Conservation (phyloP, 2,888 invertebrate species). For the Alloplasta piceator region DNA sequence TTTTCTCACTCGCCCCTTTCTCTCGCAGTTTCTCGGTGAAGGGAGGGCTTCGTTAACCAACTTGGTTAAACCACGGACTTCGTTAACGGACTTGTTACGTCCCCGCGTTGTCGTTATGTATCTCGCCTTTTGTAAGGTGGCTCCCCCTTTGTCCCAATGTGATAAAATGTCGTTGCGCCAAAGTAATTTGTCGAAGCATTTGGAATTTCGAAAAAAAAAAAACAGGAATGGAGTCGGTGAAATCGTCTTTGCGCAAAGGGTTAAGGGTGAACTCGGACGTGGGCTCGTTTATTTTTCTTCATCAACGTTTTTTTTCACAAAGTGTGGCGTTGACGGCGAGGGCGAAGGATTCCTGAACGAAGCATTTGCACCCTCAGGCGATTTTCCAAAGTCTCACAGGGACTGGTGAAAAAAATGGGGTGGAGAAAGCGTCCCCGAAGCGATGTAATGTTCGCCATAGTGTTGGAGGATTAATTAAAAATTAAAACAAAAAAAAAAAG, state of each 20-base stretch:
- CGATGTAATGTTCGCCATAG: slow-evolving; percentile 18
- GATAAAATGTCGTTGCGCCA: slow-evolving; percentile 35
- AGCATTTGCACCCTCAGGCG: slow-evolving; percentile 44
- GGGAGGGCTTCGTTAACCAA: slow-evolving; percentile 59
- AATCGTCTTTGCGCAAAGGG: slow-evolving; percentile 12
- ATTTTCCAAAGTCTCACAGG: slow-evolving; percentile 46
- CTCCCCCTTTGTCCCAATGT: slow-evolving; percentile 7
- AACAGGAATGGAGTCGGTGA: background rate
- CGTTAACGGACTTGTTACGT: slow-evolving; percentile 62
- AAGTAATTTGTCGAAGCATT: slow-evolving; percentile 59
- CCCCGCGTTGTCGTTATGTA: slow-evolving; percentile 50
- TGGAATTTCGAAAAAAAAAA: slow-evolving; percentile 38
- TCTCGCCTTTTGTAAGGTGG: too few relatives aligned
- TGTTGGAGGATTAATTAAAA: slow-evolving; percentile 61
- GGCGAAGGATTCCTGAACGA: background rate
- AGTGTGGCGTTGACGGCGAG: background rate
- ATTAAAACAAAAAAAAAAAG: slow-evolving; percentile 10
- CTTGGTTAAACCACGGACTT: slow-evolving; percentile 62
- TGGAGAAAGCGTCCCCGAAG: slow-evolving; percentile 17
- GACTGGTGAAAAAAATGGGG: slow-evolving; percentile 28
- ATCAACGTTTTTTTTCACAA: slow-evolving; percentile 19
- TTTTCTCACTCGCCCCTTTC: slow-evolving; percentile 37
- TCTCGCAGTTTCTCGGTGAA: slow-evolving; percentile 13
- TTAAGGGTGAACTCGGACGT: slow-evolving; percentile 19
- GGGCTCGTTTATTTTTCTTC: slow-evolving; percentile 60